phyloP scores from a whole-genome alignment of 2,113 vertebrate species.

The Tetraodon nigroviridis region DNA sequence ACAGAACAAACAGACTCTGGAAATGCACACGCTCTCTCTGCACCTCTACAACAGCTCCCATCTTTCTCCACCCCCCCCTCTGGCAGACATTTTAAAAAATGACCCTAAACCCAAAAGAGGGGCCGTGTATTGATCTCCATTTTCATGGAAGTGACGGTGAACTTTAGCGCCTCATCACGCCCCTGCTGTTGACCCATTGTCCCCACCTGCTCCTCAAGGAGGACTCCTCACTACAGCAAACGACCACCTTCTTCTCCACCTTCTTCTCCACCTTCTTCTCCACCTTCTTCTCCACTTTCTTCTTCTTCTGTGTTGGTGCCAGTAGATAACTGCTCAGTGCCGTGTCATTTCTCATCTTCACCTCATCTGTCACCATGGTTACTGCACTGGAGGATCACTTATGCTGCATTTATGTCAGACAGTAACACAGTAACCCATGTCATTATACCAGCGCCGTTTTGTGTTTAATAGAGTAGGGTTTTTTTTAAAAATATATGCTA shows the following conservation, averaged over 20 bases:
- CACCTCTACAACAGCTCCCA: conserved; percentile 14
- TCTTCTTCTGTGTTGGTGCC: conserved; percentile 52
- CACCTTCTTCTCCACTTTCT: conserved; percentile 63
- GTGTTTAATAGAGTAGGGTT: neutral
- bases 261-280: conserved; percentile 63
- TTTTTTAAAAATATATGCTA: neutral
- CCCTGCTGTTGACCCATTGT: conserved; percentile 15
- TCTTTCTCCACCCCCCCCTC: conserved; percentile 23
- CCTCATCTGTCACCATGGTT: conserved; percentile 37
- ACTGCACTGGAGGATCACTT: conserved; percentile 20
- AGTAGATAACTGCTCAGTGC: conserved; percentile 37
- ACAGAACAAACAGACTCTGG: conserved; percentile 39
- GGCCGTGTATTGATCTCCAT: conserved; percentile 14
- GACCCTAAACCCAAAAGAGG: conserved; percentile 12
- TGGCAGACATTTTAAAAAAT: conserved; percentile 13
- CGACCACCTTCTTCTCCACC: conserved; percentile 57
- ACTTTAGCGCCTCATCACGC: conserved; percentile 3
- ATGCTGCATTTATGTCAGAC: conserved; percentile 44
- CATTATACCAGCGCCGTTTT: neutral
- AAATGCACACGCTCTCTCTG: conserved; percentile 31
- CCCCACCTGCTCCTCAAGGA: conserved; percentile 27
- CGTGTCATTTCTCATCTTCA: conserved; percentile 43
- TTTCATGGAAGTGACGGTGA: conserved; percentile 8
- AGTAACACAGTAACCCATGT: conserved; percentile 4
- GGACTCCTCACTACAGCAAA: conserved; percentile 28